Conservation (phyloP, 2,888 invertebrate genomes). For the Troides oblongomaculatus region DNA sequence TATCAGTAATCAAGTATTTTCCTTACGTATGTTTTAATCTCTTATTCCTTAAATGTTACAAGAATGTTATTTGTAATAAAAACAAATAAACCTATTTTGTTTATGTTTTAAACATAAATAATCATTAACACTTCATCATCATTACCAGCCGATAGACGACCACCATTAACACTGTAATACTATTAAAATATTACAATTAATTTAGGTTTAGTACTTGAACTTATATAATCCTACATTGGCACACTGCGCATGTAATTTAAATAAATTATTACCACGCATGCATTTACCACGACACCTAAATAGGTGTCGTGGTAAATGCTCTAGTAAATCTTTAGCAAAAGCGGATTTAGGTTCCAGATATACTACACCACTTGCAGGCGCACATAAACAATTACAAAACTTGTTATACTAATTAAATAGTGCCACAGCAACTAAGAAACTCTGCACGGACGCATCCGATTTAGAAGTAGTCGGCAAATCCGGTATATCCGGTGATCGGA, state of each 20-base stretch:
- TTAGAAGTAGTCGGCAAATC: constrained; percentile 47
- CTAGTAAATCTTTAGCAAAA: constrained; percentile 31
- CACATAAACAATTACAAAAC: constrained; percentile 25
- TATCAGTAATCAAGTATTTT: too few species aligned
- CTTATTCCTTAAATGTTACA: too few species aligned
- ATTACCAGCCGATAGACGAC: neutral
- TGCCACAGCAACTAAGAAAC: constrained; percentile 24
- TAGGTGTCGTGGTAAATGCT: constrained; percentile 31
- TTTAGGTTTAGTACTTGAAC: constrained; percentile 18
- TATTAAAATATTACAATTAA: neutral
- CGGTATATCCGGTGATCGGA: constrained; percentile 70
- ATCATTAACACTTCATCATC: too few species aligned
- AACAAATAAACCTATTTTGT: neutral
- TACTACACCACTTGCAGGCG: constrained; percentile 15
- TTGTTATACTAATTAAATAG: constrained; percentile 31
- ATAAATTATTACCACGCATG: too few species aligned
- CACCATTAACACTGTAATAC: neutral
- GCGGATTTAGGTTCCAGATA: constrained; percentile 21
- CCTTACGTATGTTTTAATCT: too few species aligned
- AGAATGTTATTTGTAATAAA: neutral
- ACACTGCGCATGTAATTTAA: constrained; percentile 29
- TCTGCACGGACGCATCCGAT: constrained; percentile 46
- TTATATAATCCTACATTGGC: constrained; percentile 24
- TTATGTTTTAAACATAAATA: too few species aligned
- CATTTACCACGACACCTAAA: too few species aligned